A percentile compares a stretch with the other conserved stretches of the same genome.
phyloP scores from a whole-genome alignment of 2,888 invertebrate genomes.

The Archips xylosteana region DNA sequence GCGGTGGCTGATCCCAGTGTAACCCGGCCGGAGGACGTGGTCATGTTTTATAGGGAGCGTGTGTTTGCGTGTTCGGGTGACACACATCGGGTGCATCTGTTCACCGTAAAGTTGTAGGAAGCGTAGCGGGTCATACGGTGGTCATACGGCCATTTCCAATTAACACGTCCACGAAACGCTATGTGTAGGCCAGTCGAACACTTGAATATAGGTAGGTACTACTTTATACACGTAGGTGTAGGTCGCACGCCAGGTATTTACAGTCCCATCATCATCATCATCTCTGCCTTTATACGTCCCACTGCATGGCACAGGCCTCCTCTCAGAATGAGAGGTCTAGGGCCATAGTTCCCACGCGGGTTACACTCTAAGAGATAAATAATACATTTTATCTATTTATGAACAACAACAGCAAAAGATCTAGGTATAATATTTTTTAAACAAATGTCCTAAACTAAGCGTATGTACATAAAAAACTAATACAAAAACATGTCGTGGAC shows the following conservation, averaged over 20 bases:
- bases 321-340: no score
- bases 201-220: neutral
- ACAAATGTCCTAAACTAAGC: no score
- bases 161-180: constrained; percentile 63
- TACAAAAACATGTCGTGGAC: no score
- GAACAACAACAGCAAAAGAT: no score
- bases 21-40: constrained; percentile 51
- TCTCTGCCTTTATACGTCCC: no score
- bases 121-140: constrained; percentile 77
- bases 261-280: no score
- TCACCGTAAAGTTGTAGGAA: constrained; percentile 74
- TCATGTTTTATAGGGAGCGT: constrained; percentile 69
- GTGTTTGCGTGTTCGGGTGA: constrained; percentile 60
- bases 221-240: neutral
- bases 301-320: no score
- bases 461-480: no score
- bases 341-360: no score
- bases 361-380: no score
- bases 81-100: constrained; percentile 79
- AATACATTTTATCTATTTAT: no score
- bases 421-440: no score
- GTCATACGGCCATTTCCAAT: constrained; percentile 74
- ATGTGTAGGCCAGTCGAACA: constrained; percentile 31
- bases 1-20: constrained; percentile 64
- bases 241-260: neutral